These are phyloP conservation scores for Thryonomys swinderianus DNA, from an alignment of 2,113 vertebrate genomes.

Conservation along the genomic window DNA sequence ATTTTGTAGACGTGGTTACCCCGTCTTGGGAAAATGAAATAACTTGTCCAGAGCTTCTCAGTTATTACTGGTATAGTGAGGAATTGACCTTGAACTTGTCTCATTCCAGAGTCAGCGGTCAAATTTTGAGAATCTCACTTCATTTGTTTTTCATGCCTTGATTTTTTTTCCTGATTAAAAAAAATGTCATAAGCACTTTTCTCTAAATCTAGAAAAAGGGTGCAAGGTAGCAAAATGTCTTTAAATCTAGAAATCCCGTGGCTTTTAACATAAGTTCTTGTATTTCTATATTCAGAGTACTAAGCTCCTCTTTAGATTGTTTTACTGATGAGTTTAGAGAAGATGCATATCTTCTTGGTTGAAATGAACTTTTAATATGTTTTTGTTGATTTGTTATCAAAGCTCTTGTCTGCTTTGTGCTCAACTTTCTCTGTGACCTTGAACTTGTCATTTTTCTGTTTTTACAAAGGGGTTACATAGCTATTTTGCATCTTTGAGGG, in stretches of 20 bases:
- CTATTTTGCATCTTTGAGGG: conserved; percentile 18
- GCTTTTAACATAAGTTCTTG: background rate
- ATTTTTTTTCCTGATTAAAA: background rate
- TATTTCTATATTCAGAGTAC: conserved; percentile 39
- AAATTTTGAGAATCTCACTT: conserved; percentile 25
- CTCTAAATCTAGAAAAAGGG: conserved; percentile 18
- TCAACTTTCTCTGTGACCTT: conserved; percentile 21
- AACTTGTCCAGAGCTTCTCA: background rate
- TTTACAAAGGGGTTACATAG: background rate
- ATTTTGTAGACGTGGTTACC: background rate
- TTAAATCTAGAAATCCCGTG: background rate
- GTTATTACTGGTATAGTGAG: background rate
- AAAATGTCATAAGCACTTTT: background rate
- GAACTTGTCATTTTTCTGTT: background rate
- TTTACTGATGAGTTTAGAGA: background rate
- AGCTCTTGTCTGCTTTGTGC: background rate
- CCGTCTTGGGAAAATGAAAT: background rate
- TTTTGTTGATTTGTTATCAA: background rate
- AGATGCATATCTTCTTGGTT: background rate
- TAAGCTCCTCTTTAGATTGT: background rate
- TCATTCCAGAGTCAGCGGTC: background rate
- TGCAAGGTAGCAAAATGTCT: background rate
- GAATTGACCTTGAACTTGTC: background rate
- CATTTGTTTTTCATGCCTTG: conserved; percentile 17
- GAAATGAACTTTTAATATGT: conserved; percentile 13